These are phyloP conservation scores for Dysidea cf. avara DNA, from an alignment of 37 sponge, comb jelly and placozoan genomes.

Conservation along the genomic window DNA sequence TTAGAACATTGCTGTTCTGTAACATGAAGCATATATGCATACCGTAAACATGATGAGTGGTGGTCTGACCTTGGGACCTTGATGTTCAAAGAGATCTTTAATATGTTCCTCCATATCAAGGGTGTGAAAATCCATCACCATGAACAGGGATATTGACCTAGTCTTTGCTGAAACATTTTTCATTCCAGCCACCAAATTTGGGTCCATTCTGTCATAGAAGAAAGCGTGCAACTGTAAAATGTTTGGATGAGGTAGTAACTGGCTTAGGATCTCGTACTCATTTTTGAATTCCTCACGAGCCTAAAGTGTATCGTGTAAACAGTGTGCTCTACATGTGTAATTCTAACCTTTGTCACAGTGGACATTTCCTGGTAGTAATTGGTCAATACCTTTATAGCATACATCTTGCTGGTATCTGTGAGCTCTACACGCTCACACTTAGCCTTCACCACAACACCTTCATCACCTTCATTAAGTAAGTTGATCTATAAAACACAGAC, in stretches of 20 bases:
- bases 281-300: conserved; percentile 54
- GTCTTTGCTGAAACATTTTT: conserved; percentile 10
- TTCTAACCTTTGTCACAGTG: conserved; percentile 60
- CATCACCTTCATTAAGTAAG: conserved; percentile 32
- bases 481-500: conserved; percentile 27
- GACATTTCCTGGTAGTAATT: conserved; percentile 40
- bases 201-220: conserved; percentile 77
- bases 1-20: conserved; percentile 42
- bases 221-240: conserved; percentile 85
- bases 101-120: conserved; percentile 51
- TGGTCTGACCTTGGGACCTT: conserved; percentile 53
- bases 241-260: conserved; percentile 77
- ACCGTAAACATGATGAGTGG: neutral
- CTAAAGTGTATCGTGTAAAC: conserved; percentile 30
- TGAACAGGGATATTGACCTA: conserved; percentile 66
- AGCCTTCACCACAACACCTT: conserved; percentile 58
- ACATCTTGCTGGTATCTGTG: conserved; percentile 43
- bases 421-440: conserved; percentile 37
- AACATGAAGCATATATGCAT: conserved; percentile 6
- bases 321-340: neutral
- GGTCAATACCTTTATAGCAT: conserved; percentile 73
- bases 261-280: conserved; percentile 83
- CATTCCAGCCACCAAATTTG: conserved; percentile 28
- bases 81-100: conserved; percentile 12
- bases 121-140: conserved; percentile 71